phyloP scores from a whole-genome alignment of 2,113 vertebrate species.

The Rhea americana region DNA sequence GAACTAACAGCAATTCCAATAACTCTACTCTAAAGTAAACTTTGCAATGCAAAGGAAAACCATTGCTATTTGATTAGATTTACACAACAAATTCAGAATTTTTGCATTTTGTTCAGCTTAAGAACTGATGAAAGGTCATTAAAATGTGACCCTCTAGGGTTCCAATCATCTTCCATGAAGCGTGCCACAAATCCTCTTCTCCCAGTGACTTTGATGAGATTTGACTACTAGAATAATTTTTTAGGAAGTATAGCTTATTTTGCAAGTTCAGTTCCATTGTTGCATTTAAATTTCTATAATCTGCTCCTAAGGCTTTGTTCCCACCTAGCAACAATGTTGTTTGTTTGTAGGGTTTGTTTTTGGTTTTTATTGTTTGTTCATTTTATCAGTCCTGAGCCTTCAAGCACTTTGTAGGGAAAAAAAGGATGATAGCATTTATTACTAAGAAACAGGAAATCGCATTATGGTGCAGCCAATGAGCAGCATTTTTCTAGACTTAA shows the following conservation, averaged over 20 bases:
- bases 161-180: neutral
- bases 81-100: neutral
- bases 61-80: neutral
- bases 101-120: neutral
- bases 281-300: neutral
- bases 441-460: neutral
- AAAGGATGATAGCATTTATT: constrained; percentile 48
- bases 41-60: neutral
- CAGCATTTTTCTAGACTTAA: constrained; percentile 31
- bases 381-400: neutral
- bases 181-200: neutral
- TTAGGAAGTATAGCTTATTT: neutral
- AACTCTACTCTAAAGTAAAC: neutral
- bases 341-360: neutral
- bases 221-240: neutral
- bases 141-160: neutral
- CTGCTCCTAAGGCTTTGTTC: neutral
- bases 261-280: neutral
- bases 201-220: neutral
- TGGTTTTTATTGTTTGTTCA: neutral
- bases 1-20: neutral
- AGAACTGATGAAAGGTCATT: neutral
- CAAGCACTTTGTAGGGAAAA: neutral
- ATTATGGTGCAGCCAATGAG: neutral
- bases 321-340: neutral